Evolutionary conservation across 2,888 invertebrate species (phyloP), one percentile per base, ranked within the genome.

Genomic region (Phorcus lineatus): DNA sequence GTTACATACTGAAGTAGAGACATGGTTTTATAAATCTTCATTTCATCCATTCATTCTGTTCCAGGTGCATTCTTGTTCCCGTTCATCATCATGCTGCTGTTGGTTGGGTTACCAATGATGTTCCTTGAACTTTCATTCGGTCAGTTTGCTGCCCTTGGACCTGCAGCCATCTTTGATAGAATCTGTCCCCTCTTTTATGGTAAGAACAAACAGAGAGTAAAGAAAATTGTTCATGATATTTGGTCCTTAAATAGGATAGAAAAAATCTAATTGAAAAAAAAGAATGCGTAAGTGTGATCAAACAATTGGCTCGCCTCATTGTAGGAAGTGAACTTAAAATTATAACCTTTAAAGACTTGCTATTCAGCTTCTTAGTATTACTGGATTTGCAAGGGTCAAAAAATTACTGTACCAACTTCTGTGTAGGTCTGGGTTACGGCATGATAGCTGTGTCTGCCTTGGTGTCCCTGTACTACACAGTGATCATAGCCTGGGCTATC

Each of bases 111-210:
- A 47, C 92, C 92, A 2, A 87, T 91, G 36, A 90, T 92, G 90
- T 92, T 92, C 82, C 82, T 91, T 87, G 91, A 91, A 83, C 87
- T 91, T 76, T 86, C 91, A 9, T 89, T 91, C 80, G 91, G 91
- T 52, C 91, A 91, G 86, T 91, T 86, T 87, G 91, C 91, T 53
- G 90, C 89, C 7, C 89, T 94, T 0, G 94, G 94, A n/a, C 96
- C 97, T 0, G 96, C 96, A 16, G 96, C 96, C 19, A 96, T 96
- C 74, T 97, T 96, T 94, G 95, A 95, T 88, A 95, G 95, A 88
- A 96, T 97, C 92, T 96, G 96, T 86, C 96, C 96, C 0, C 94
- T 97, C 11, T 96, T 97, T 90, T 95, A 95, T 84, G 94, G 94
- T 94, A 85, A 86, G 89, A 78, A 28, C 78, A 75, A 6, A 47